Evolutionary conservation across 2,113 vertebrate species (phyloP), one percentile per base, ranked within the genome.

Genomic region (Menidia beryllina): DNA sequence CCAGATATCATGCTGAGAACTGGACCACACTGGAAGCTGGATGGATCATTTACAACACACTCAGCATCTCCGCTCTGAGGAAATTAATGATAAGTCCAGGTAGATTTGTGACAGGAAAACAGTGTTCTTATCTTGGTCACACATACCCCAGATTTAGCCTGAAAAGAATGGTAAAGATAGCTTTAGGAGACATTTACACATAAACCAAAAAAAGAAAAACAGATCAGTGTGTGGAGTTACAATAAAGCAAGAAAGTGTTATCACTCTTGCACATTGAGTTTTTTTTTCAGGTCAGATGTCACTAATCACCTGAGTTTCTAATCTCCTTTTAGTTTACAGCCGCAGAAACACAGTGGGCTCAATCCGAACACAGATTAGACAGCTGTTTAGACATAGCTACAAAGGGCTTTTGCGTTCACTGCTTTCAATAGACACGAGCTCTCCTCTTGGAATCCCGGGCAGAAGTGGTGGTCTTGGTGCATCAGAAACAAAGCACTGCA

Each of bases 11-110:
- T 52, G 47, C 25, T 13, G 14, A 17, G 14, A 45, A 6, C 48
- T 25, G 56, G 65, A 56, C 34, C 23, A 10, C 25, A 38, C 58
- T 54, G n/a, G 56, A 51, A 26, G 19, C 26, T 13, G 50, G 69
- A 52, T 73, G 52, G 51, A 80, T 77, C 23, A 75, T 75, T 81
- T 53, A 77, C 64, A 21, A 14, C 8, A 5, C 3, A 11, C 5
- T 17, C 13, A 14, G 34, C 0, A 12, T 43, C 17, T 24, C 23
- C 53, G 50, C 25, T 47, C 20, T 25, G 21, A 36, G 64, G 9
- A 13, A 73, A 58, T 56, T 0, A 64, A 38, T 69, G 1, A 23
- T 53, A 11, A 0, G n/a, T 6, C 4, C 30, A 39, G 72, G 72
- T 75, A 69, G 72, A 64, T 43, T n/a, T 20, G 7, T 68, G 47